phyloP scores from a whole-genome alignment of 2,888 invertebrate species.

The Gari tellinella region DNA sequence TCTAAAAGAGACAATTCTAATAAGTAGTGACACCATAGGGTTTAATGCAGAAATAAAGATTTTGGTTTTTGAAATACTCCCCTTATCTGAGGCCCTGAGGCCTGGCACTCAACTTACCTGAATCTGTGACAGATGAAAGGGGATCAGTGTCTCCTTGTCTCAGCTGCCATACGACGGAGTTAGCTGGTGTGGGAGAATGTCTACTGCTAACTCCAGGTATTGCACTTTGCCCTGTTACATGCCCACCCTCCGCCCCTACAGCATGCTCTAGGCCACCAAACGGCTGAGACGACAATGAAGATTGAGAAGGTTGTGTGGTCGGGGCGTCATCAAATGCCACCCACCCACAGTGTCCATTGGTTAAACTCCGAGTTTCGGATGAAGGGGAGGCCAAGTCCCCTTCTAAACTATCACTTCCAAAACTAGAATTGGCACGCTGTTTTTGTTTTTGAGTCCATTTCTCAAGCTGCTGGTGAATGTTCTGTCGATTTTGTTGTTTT shows the following conservation, averaged over 20 bases:
- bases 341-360: constrained; percentile 53
- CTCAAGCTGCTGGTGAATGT: constrained; percentile 79
- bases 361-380: constrained; percentile 52
- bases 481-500: constrained; percentile 77
- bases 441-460: constrained; percentile 79
- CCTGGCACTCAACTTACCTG: too few relatives aligned
- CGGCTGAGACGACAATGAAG: constrained; percentile 16
- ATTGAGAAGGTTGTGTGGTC: constrained; percentile 15
- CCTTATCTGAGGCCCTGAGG: too few relatives aligned
- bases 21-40: too few relatives aligned
- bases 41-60: too few relatives aligned
- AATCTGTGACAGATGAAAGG: constrained; percentile 36
- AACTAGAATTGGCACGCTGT: constrained; percentile 65
- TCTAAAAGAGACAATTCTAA: too few relatives aligned
- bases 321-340: constrained; percentile 55
- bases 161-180: constrained; percentile 67
- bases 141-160: constrained; percentile 50
- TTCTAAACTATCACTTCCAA: constrained; percentile 54
- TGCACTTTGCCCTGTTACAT: constrained; percentile 53
- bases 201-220: constrained; percentile 27
- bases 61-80: too few relatives aligned
- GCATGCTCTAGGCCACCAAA: constrained; percentile 15
- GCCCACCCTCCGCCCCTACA: constrained; percentile 38
- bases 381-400: constrained; percentile 49
- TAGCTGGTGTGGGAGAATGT: constrained; percentile 42